Base-by-base conservation (phyloP, 2,797 vertebrate genomes). In the Coendou prehensilis region DNA sequence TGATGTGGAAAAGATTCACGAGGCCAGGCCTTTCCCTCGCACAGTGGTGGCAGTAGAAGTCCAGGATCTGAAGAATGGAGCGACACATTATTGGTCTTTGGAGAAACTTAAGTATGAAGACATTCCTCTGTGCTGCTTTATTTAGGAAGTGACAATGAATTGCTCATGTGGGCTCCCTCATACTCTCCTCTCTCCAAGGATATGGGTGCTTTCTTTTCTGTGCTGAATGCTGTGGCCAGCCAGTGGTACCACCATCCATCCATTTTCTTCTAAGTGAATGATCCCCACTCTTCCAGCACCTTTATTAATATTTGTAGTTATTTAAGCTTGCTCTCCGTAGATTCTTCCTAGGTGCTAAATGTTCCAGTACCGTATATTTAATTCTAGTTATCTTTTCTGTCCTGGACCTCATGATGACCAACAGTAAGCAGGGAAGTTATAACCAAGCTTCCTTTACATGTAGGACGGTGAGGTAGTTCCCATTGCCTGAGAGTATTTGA, bases 11-110 rank as follows among this genome's bases (percentile, higher is more conserved):
- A 99, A 99, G 97, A 97, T 98, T 4, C 98, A 98, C 0, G 99
- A 98, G 3, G 98, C 97, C 1, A 98, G 99, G 20, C 99, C 99
- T 30, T 99, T 99, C 97, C 99, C 99, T 26, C 99, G 99, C 13
- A 99, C 99, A 0, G 99, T 99, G 98, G 99, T 99, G 86, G 99
- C 99, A 0, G 99, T 99, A 8, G 99, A 99, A 87, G 99, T 99
- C 57, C 99, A 99, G 98, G 99, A 99, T 98, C 98, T 99, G 89
- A 99, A 99, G 98, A 99, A 99, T 0, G 99, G 99, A 92, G 99
- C 99, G 3, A 99, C 99, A 0, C 99, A 99, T 97, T 99, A 99
- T 97, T 99, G 99, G 99, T 99, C 99, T 97, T 98, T 99, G 82
- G 99, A 99, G 89, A 99, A 99, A 97, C 99, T 99, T 96, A 99